These are phyloP conservation scores for Eubasilissa regina DNA, from an alignment of 1,140 invertebrate genomes.

Conservation along the genomic window DNA sequence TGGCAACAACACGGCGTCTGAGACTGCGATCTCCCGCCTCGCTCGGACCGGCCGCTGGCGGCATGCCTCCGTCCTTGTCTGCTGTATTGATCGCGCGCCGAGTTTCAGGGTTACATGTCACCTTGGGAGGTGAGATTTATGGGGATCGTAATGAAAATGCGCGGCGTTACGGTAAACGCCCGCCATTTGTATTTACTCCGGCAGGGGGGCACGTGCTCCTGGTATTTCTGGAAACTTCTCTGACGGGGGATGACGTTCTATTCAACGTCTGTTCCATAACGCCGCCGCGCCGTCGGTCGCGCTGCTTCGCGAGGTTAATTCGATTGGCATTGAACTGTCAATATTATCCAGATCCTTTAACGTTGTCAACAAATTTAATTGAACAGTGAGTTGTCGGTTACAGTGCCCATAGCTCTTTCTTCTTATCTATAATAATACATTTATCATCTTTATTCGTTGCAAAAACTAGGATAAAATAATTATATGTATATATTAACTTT, in stretches of 20 bases:
- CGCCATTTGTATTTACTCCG: conserved; percentile 35
- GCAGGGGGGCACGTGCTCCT: not conserved
- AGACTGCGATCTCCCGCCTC: not conserved
- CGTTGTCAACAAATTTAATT: too few relatives aligned
- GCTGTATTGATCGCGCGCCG: conserved; percentile 34
- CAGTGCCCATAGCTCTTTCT: too few relatives aligned
- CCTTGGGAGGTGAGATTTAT: conserved; percentile 41
- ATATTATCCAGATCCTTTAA: too few relatives aligned
- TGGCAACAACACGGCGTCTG: not conserved
- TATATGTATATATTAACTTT: too few relatives aligned
- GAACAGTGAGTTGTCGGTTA: too few relatives aligned
- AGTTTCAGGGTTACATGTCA: conserved; percentile 38
- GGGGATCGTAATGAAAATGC: conserved; percentile 32
- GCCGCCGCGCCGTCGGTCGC: too few relatives aligned
- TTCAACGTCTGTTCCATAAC: too few relatives aligned
- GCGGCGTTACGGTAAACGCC: conserved; percentile 33
- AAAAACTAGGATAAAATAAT: too few relatives aligned
- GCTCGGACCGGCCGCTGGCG: not conserved
- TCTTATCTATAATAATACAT: too few relatives aligned
- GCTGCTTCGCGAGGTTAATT: too few relatives aligned
- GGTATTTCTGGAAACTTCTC: not conserved
- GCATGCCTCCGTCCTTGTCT: not conserved
- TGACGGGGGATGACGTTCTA: not conserved
- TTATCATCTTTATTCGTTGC: too few relatives aligned
- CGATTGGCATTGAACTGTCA: too few relatives aligned